Percentiles rank a stretch among this genome's conserved stretches.
Conservation (phyloP, 64 coral and sea anemone species). For the Montipora sp. region DNA sequence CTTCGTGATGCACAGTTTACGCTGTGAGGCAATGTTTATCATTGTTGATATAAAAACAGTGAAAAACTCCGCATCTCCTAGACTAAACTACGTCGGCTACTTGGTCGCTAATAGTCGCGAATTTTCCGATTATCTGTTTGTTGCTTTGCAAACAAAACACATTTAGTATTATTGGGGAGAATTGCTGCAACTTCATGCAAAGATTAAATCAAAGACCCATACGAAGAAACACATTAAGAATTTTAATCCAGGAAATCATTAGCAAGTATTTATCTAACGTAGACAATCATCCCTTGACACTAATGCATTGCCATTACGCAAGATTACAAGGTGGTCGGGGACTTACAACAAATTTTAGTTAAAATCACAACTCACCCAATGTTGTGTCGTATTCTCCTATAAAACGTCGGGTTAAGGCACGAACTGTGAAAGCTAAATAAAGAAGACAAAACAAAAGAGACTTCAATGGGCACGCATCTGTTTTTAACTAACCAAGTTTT, state of each 20-base stretch:
- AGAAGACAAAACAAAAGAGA: conserved; percentile 5
- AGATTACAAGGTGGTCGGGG: too few species aligned
- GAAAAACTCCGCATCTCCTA: not conserved
- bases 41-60: not conserved
- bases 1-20: too few species aligned
- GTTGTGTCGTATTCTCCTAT: conserved; percentile 78
- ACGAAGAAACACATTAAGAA: not conserved
- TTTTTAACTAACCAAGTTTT: not conserved
- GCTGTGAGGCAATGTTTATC: too few species aligned
- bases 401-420: conserved; percentile 74
- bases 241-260: conserved; percentile 25
- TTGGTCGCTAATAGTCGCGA: not conserved
- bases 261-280: conserved; percentile 19
- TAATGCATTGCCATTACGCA: too few species aligned
- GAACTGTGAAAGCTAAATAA: conserved; percentile 59
- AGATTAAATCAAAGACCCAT: not conserved
- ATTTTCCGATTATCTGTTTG: not conserved
- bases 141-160: not conserved
- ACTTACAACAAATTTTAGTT: not conserved
- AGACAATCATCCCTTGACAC: too few species aligned
- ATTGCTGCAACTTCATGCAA: not conserved
- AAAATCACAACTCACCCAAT: conserved; percentile 64
- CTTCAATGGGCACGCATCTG: not conserved
- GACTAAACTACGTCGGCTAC: not conserved
- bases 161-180: not conserved